Evolutionary conservation across 2,797 vertebrate genomes (phyloP).

Genomic region (Menidia menidia): DNA sequence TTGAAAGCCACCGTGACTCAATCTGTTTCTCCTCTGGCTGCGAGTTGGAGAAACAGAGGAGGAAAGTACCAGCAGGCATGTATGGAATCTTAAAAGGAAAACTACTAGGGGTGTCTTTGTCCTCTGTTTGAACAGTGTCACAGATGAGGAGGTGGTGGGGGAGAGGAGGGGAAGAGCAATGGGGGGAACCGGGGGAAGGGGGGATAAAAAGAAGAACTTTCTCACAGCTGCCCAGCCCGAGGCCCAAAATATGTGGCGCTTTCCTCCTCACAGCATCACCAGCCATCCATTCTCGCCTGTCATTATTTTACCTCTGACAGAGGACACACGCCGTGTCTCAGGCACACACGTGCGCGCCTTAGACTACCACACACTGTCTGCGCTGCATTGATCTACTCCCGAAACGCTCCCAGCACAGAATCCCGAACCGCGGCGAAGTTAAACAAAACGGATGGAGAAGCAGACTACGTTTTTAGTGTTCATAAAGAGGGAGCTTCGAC

Average conservation of each 20-base stretch:
- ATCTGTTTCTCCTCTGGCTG: constrained; percentile 51
- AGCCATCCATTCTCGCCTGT: constrained; percentile 68
- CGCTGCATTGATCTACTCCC: constrained; percentile 57
- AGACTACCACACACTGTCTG: constrained; percentile 44
- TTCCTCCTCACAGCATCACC: constrained; percentile 64
- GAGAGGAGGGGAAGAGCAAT: not conserved
- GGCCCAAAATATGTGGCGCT: constrained; percentile 67
- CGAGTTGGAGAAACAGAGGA: constrained; percentile 62
- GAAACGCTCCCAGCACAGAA: constrained; percentile 46
- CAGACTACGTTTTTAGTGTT: constrained; percentile 6
- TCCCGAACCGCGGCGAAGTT: constrained; percentile 44
- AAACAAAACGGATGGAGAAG: constrained; percentile 25
- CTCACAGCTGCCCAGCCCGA: constrained; percentile 74
- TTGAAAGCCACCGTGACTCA: constrained; percentile 66
- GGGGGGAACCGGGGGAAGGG: constrained; percentile 15
- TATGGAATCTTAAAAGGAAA: constrained; percentile 58
- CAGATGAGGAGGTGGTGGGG: constrained; percentile 17
- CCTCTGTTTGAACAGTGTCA: constrained; percentile 75
- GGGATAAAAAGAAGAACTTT: constrained; percentile 54
- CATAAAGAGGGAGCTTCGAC: not conserved
- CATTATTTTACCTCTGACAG: constrained; percentile 74
- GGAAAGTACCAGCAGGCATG: constrained; percentile 67
- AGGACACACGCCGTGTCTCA: constrained; percentile 56
- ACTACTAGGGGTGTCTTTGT: constrained; percentile 73
- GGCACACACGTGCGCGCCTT: constrained; percentile 44